These are phyloP conservation scores for Mercenaria mercenaria DNA, from an alignment of 1,140 invertebrate genomes.

Conservation along the genomic window DNA sequence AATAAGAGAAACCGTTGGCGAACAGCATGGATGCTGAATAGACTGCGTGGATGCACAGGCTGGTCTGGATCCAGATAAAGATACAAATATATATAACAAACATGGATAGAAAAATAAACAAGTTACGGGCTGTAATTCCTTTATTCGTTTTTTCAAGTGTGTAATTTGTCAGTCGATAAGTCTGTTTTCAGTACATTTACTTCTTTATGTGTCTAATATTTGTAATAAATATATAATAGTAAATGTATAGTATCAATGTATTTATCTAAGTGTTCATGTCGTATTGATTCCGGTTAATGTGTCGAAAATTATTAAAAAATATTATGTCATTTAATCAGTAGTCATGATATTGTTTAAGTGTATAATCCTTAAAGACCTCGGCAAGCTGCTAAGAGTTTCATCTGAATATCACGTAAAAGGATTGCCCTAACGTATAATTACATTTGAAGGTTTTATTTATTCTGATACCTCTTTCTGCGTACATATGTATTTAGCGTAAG, in stretches of 20 bases:
- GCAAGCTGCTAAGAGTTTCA: slow-evolving; percentile 27
- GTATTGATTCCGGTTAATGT: slow-evolving; percentile 17
- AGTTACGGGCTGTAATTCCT: neutral
- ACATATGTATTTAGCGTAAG: no score
- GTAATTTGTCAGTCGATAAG: neutral
- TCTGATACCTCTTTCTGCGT: neutral
- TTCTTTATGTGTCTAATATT: neutral
- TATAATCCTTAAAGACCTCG: neutral
- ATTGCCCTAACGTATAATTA: neutral
- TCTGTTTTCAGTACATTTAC: neutral
- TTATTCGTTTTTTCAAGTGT: neutral
- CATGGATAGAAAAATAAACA: neutral
- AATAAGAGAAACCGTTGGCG: no score
- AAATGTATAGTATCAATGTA: neutral
- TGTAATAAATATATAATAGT: neutral
- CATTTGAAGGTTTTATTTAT: slow-evolving; percentile 6
- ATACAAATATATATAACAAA: slow-evolving; percentile 1
- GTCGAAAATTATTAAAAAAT: slow-evolving; percentile 32
- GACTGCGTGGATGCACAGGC: no score
- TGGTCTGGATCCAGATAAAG: no score
- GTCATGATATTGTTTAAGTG: slow-evolving; percentile 11
- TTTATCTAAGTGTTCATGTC: neutral
- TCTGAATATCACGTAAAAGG: slow-evolving; percentile 1
- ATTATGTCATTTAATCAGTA: slow-evolving; percentile 46
- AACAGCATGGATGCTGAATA: no score